These are phyloP conservation scores for Prolemur simus DNA, from an alignment of 2,113 vertebrate species.

Conservation along the genomic window DNA sequence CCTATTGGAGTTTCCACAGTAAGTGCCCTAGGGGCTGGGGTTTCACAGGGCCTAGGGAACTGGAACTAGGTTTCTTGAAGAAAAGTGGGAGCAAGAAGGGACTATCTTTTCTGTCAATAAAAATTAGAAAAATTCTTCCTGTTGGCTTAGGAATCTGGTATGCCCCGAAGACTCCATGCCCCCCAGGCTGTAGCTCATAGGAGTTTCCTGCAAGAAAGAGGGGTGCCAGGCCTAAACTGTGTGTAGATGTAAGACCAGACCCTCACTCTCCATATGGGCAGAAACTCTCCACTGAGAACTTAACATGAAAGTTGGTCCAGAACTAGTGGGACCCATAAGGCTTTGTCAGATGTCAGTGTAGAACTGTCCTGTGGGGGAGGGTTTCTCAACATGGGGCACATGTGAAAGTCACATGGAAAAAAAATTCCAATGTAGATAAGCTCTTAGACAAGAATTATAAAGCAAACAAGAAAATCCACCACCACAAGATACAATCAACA, in stretches of 20 bases:
- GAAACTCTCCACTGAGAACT: neutral
- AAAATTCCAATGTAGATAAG: neutral
- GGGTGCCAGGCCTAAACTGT: too few relatives aligned
- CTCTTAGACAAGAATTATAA: neutral
- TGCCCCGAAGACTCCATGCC: neutral
- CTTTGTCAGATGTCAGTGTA: neutral
- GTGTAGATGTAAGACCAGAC: neutral
- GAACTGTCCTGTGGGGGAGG: neutral
- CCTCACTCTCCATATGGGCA: rapidly evolving
- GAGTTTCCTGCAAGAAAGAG: neutral
- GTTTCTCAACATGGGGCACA: rapidly evolving
- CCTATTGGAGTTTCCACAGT: neutral
- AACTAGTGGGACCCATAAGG: neutral
- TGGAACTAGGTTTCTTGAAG: neutral
- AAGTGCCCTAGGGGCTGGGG: too few relatives aligned
- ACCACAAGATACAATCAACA: neutral
- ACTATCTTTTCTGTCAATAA: neutral
- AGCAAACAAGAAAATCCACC: neutral
- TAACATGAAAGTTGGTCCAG: neutral
- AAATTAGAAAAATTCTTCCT: neutral
- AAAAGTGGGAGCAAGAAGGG: neutral
- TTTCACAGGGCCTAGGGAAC: neutral
- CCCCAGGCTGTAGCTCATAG: neutral
- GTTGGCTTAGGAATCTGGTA: neutral
- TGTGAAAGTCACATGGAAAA: neutral